Evolutionary conservation across 2,888 invertebrate species (phyloP).

Genomic region (Petrolisthes cinctipes): DNA sequence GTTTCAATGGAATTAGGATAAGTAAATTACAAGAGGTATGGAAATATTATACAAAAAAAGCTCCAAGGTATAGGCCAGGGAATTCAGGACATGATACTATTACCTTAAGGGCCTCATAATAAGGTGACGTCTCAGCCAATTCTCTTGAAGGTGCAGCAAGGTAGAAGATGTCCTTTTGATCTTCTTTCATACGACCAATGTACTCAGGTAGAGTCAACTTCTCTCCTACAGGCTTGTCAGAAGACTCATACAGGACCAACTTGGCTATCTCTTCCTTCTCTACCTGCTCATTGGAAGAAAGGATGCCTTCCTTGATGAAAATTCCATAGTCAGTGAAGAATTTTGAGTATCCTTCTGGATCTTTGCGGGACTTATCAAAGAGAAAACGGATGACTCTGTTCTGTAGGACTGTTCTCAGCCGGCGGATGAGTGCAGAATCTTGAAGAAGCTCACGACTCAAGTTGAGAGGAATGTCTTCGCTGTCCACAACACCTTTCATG

Average conservation of each 20-base stretch:
- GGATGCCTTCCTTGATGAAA: slow-evolving; percentile 95
- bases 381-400: slow-evolving; percentile 86
- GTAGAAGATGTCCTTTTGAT: slow-evolving; percentile 90
- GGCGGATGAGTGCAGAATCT: slow-evolving; percentile 90
- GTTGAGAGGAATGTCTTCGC: slow-evolving; percentile 98
- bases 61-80: not conserved
- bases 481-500: slow-evolving; percentile 97
- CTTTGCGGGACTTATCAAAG: slow-evolving; percentile 86
- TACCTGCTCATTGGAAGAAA: slow-evolving; percentile 82
- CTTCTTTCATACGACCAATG: slow-evolving; percentile 80
- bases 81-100: slow-evolving; percentile 67
- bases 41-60: not conserved
- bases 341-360: slow-evolving; percentile 82
- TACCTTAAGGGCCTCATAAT: slow-evolving; percentile 88
- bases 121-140: slow-evolving; percentile 93
- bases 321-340: slow-evolving; percentile 94
- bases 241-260: slow-evolving; percentile 78
- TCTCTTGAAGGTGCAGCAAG: slow-evolving; percentile 93
- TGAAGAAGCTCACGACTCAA: slow-evolving; percentile 94
- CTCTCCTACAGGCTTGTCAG: slow-evolving; percentile 79
- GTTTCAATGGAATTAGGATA: no score
- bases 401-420: slow-evolving; percentile 86
- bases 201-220: slow-evolving; percentile 85
- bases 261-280: slow-evolving; percentile 79
- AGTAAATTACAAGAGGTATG: not conserved